Evolutionary conservation across 37 sponge, comb jelly and placozoan species (phyloP), one percentile per base, ranked within the genome.

Genomic region (Halisarca cf. caerulea): DNA sequence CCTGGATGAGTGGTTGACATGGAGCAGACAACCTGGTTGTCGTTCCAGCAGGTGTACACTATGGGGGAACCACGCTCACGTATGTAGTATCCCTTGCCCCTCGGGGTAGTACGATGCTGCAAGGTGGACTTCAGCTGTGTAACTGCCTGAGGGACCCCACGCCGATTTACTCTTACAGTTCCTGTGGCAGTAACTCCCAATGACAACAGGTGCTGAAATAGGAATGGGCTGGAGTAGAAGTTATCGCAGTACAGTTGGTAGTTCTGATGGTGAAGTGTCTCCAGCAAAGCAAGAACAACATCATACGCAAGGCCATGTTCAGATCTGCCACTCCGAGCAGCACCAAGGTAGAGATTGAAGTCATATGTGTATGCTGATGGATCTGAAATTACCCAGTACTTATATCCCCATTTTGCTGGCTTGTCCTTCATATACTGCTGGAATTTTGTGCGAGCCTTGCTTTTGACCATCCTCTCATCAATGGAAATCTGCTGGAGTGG

Each of bases 391-490:
- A 55, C 27, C 57, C 57, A 55, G 57, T 20, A 55, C 57, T 55
- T 55, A 17, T 20, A 55, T 11, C 57, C 57, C 57, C 57, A 55
- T 17, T 55, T 55, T 55, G 57, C 17, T 55, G 57, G 57, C 17
- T 55, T 55, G 57, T 55, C 57, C 17, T 55, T 55, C 17, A 55
- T n/a, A n/a, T 55, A 55, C 57, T 55, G 57, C 57, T 17, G 11
- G 57, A 84, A 72, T 39, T 14, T 57, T 18, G 30, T 21, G 2
- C 85, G 24, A 2, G 60, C 77, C 45, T 84, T 84, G 35, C 59
- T 74, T 54, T 53, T 74, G 7, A 84, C 57, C 86, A 84, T 85
- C 57, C 85, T 34, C 35, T 85, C 85, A 75, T 85, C 85, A 58
- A 85, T 33, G 25, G 71, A 64, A 4, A 85, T 6, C 15, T 39